A percentile compares a stretch with the other conserved stretches of the same genome.
Conservation (phyloP, 2,888 invertebrate species). For the Diogma glabrata region DNA sequence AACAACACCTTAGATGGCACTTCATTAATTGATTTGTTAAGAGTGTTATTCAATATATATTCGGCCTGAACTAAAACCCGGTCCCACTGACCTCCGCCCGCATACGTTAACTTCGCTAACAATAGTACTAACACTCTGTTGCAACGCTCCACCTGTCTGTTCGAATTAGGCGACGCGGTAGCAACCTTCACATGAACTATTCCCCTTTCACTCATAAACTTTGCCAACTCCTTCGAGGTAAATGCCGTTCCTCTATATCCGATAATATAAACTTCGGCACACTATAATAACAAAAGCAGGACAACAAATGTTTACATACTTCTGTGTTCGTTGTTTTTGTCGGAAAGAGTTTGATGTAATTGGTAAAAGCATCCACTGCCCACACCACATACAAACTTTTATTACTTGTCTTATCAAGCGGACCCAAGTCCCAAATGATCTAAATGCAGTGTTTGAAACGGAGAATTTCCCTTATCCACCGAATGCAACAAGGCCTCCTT, state of each 20-base stretch:
- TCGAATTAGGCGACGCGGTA: constrained; percentile 13
- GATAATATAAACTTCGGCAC: too few species aligned
- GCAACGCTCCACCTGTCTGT: constrained; percentile 13
- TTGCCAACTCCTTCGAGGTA: constrained; percentile 11
- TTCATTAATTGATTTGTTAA: constrained; percentile 12
- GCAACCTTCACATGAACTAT: constrained; percentile 14
- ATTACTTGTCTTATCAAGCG: too few species aligned
- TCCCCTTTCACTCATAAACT: constrained; percentile 8
- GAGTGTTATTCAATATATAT: constrained; percentile 23
- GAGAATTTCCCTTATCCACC: too few species aligned
- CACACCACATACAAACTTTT: neutral
- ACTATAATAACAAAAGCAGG: too few species aligned
- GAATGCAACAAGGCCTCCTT: too few species aligned
- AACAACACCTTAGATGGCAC: neutral
- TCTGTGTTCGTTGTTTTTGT: neutral
- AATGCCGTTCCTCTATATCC: too few species aligned
- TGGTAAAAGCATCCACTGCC: neutral
- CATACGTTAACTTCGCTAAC: constrained; percentile 13
- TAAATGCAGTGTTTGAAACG: too few species aligned
- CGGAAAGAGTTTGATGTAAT: neutral
- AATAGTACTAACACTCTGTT: constrained; percentile 10
- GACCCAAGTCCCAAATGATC: too few species aligned
- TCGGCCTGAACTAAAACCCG: constrained; percentile 19
- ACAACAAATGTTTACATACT: too few species aligned
- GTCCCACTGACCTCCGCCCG: constrained; percentile 14